phyloP scores from a whole-genome alignment of 2,113 vertebrate species.

The Camelus bactrianus region DNA sequence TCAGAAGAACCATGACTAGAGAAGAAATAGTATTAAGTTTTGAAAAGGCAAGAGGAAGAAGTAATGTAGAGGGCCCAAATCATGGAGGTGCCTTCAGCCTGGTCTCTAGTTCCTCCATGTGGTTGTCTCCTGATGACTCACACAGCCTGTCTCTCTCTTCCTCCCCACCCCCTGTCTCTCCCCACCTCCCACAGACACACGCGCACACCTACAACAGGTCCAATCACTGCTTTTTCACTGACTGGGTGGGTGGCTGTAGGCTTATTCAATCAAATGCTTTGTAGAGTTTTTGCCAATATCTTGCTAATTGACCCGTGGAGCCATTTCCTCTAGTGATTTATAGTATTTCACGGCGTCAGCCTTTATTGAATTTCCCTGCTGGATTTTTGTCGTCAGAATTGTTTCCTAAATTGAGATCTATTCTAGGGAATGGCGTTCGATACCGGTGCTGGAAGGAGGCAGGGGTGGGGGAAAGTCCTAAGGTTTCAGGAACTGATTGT shows the following conservation, averaged over 20 bases:
- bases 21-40: background rate
- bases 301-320: constrained; percentile 22
- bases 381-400: background rate
- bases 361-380: constrained; percentile 44
- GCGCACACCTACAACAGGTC: background rate
- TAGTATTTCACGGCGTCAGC: background rate
- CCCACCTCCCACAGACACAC: background rate
- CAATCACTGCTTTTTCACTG: background rate
- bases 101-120: background rate
- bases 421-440: background rate
- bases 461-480: background rate
- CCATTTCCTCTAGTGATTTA: background rate
- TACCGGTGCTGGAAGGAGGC: background rate
- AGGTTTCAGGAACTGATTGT: background rate
- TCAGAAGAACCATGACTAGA: background rate
- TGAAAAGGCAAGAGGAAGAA: background rate
- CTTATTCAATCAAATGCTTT: background rate
- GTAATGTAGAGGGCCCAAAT: background rate
- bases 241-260: background rate
- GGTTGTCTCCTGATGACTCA: background rate
- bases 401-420: constrained; percentile 28
- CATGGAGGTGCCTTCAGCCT: background rate
- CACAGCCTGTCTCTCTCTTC: too few relatives aligned
- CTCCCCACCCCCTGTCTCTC: background rate
- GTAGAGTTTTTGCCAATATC: constrained; percentile 25